These are phyloP conservation scores for Diglossa cyanea DNA, from an alignment of 2,797 vertebrate genomes.

Conservation along the genomic window DNA sequence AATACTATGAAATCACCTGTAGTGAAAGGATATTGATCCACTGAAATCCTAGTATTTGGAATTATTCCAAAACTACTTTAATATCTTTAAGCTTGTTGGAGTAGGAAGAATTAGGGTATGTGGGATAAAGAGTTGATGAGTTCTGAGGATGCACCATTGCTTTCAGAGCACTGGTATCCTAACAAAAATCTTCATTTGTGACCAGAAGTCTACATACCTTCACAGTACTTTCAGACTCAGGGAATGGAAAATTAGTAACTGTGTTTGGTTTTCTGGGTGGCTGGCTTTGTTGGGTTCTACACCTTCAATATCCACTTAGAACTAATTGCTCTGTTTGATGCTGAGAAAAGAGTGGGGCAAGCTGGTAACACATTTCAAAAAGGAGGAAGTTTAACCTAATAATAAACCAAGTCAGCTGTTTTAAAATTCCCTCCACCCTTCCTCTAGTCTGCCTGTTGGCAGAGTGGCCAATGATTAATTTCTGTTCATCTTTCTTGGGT, in stretches of 20 bases:
- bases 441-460: neutral
- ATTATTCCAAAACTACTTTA: neutral
- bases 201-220: neutral
- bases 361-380: neutral
- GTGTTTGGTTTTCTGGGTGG: neutral
- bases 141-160: neutral
- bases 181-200: neutral
- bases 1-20: neutral
- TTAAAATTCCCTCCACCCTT: neutral
- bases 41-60: neutral
- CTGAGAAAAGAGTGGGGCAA: neutral
- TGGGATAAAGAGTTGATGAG: neutral
- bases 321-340: neutral
- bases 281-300: neutral
- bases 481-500: neutral
- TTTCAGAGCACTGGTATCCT: neutral
- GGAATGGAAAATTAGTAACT: neutral
- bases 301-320: neutral
- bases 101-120: neutral
- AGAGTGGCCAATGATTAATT: neutral
- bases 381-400: neutral
- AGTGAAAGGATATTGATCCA: neutral
- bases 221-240: neutral
- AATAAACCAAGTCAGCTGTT: neutral
- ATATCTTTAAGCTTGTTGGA: neutral